Percentiles rank a stretch among this genome's conserved stretches.
phyloP scores from a whole-genome alignment of 2,888 invertebrate species.

The Chrysolina americana region DNA sequence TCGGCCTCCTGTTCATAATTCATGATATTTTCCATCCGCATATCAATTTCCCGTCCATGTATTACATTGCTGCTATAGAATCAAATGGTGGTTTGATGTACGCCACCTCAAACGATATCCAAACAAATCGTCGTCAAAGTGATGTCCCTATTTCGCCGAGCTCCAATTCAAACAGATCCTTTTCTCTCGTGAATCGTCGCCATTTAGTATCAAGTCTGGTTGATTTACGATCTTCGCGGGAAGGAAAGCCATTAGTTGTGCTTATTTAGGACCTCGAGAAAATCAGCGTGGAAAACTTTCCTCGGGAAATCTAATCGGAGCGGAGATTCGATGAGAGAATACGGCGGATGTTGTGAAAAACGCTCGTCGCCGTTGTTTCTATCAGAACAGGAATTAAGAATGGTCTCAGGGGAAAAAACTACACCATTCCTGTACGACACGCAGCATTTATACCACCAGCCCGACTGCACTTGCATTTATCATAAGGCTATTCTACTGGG shows the following conservation, averaged over 20 bases:
- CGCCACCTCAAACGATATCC: not conserved
- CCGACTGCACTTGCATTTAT: too few species aligned
- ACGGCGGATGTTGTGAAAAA: constrained; percentile 15
- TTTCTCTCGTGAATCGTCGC: constrained; percentile 14
- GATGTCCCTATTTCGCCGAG: not conserved
- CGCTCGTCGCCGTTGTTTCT: not conserved
- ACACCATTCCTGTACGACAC: too few species aligned
- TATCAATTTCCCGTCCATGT: too few species aligned
- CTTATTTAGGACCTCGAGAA: constrained; percentile 21
- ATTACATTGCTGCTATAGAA: too few species aligned
- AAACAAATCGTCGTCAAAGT: not conserved
- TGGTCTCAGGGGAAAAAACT: too few species aligned
- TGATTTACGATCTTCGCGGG: constrained; percentile 33
- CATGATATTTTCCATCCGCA: too few species aligned
- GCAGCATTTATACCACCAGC: too few species aligned
- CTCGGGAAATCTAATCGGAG: constrained; percentile 10
- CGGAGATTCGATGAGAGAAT: not conserved
- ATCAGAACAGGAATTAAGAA: not conserved
- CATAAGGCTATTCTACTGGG: too few species aligned
- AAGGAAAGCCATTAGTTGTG: constrained; percentile 29
- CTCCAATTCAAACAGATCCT: constrained; percentile 25
- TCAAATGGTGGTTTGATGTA: too few species aligned
- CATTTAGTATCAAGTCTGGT: constrained; percentile 28
- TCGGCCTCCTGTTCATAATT: too few species aligned
- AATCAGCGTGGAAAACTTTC: constrained; percentile 5